Evolutionary conservation across 2,113 vertebrate genomes (phyloP), one percentile per base, ranked within the genome.

Genomic region (Pavo muticus): DNA sequence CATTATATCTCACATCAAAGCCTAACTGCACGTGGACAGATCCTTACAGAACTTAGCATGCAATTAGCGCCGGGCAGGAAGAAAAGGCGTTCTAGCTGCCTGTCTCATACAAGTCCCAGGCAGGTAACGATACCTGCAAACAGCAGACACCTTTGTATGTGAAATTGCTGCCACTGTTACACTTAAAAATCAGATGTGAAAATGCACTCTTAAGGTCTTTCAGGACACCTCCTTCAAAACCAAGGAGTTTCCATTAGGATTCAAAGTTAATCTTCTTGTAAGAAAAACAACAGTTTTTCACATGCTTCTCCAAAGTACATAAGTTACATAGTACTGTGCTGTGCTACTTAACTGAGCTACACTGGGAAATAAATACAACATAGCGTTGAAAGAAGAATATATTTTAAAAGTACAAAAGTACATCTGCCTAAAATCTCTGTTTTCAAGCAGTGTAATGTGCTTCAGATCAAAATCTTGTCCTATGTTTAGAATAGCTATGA

Each of bases 1-100:
- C 90, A 39, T 64, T 93, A 16, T 78, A 37, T 48, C 32, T 80
- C 70, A 83, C 74, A 80, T 93, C 87, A 90, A 95, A 94, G 67
- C 35, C 44, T 17, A 56, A 37, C 40, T 84, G 40, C 88, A 91
- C 30, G 39, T 18, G 61, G 79, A 40, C 57, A 88, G 60, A 63
- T 69, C 78, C 40, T 84, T 59, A 19, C 19, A 50, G 57, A 93
- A 61, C 32, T 52, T 6, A 17, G 32, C n/a, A 16, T 8, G 18
- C 30, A 78, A 8, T 23, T 74, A 57, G 45, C 10, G 25, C 14
- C 4, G 5, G 13, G 12, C 14, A 8, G 14, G 14, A 5, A 16
- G 21, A 60, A 18, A 15, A 57, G 20, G 17, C 45, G 45, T 50
- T 71, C 57, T 77, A 77, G 14, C 25, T 73, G 17, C 9, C 24